Evolutionary conservation across 2,113 vertebrate species (phyloP).

Genomic region (Chamaetylas fuelleborni): DNA sequence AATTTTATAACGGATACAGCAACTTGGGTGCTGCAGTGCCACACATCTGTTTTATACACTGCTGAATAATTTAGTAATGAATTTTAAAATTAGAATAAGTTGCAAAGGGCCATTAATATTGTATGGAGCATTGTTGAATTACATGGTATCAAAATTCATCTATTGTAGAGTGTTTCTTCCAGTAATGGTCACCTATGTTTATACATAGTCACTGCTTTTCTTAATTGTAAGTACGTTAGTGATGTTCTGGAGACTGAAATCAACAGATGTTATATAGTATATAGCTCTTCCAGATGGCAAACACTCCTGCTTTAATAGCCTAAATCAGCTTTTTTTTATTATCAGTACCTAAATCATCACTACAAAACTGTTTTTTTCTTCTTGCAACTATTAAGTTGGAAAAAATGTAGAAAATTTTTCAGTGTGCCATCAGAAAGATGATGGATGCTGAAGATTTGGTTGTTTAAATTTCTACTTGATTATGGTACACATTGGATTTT

Average conservation of each 20-base stretch:
- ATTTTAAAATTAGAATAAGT: constrained; percentile 68
- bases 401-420: neutral
- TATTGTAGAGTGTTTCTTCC: constrained; percentile 21
- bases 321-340: neutral
- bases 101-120: constrained; percentile 69
- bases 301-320: neutral
- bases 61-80: constrained; percentile 73
- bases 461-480: neutral
- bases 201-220: neutral
- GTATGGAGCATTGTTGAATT: constrained; percentile 61
- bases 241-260: neutral
- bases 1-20: neutral
- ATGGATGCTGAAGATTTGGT: neutral
- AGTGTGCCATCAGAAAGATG: neutral
- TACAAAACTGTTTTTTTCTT: neutral
- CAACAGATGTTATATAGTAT: constrained; percentile 25
- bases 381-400: neutral
- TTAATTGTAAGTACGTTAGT: constrained; percentile 9
- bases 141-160: constrained; percentile 33
- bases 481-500: neutral
- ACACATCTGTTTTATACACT: constrained; percentile 66
- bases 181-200: constrained; percentile 11
- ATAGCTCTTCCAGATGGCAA: constrained; percentile 37
- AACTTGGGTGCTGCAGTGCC: constrained; percentile 32
- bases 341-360: neutral